Evolutionary conservation across 2,888 invertebrate genomes (phyloP), one percentile per base, ranked within the genome.

Genomic region (Lordiphosa fenestrarum): DNA sequence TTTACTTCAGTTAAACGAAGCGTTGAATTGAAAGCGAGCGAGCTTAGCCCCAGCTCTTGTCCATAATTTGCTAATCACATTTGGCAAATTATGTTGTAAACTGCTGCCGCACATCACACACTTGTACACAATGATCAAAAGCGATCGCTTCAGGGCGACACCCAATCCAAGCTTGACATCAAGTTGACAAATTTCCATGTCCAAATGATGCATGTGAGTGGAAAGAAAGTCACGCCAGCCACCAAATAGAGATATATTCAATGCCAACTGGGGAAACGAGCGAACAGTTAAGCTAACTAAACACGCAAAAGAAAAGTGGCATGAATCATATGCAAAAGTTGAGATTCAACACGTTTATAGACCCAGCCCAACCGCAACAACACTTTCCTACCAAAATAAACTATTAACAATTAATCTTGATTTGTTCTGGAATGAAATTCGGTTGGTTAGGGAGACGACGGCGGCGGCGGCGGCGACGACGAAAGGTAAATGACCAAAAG

Each of bases 1-100:
- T 84, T 80, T 82, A 72, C 63, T 68, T 57, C 85, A 84, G 80
- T 84, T 80, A 72, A 80, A 67, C 80, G 85, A 80, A 80, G 80
- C 80, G 80, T 80, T 80, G 80, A 78, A 80, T 80, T 84, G 75
- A 80, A 82, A 82, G 83, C 85, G 67, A 77, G 57, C 71, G 25
- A 15, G 7, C 41, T 25, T 36, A 53, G 15, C 48, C 44, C 19
- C 23, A 57, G 48, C 63, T 23, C 53, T 59, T 75, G 60, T 59
- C 62, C 56, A 67, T 77, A 73, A 78, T 84, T 77, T 77, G 77
- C 77, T 77, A 77, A 77, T 77, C 71, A 65, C 62, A 81, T 77
- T 81, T 77, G 72, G 74, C 74, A 81, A 77, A 81, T 77, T 77
- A 77, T 77, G 77, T 81, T 77, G 77, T 72, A 77, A 81, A 72